Conservation (phyloP, 2,888 invertebrate species). For the Tuta absoluta region DNA sequence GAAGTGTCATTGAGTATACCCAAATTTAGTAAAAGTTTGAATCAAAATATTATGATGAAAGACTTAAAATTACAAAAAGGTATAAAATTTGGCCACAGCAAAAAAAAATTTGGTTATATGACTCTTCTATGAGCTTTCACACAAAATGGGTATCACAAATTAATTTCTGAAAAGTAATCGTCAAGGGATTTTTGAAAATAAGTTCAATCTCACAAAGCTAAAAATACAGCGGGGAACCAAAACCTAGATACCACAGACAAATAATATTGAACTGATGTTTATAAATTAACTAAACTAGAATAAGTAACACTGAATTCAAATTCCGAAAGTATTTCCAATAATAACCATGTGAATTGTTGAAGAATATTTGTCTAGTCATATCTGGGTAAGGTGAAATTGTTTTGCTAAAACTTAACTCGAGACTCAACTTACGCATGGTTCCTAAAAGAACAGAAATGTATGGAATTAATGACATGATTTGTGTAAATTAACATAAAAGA, state of each 20-base stretch:
- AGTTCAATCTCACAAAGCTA: constrained; percentile 48
- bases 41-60: not conserved
- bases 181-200: constrained; percentile 56
- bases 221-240: constrained; percentile 63
- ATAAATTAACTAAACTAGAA: not conserved
- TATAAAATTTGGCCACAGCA: constrained; percentile 16
- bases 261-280: not conserved
- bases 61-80: not conserved
- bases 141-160: constrained; percentile 30
- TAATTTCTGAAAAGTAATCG: constrained; percentile 44
- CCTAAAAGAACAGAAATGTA: constrained; percentile 77
- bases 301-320: not conserved
- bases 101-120: constrained; percentile 45
- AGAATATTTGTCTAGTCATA: not conserved
- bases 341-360: not conserved
- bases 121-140: constrained; percentile 34
- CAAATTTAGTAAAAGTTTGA: no score
- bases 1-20: constrained; percentile 40
- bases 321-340: not conserved
- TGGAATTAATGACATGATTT: constrained; percentile 46
- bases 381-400: not conserved
- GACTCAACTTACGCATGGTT: constrained; percentile 79
- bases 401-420: constrained; percentile 60
- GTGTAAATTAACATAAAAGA: constrained; percentile 26
- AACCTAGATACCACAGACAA: constrained; percentile 9